Evolutionary conservation across 1,140 invertebrate species (phyloP).

Genomic region (Brachionus rotundiformis): DNA sequence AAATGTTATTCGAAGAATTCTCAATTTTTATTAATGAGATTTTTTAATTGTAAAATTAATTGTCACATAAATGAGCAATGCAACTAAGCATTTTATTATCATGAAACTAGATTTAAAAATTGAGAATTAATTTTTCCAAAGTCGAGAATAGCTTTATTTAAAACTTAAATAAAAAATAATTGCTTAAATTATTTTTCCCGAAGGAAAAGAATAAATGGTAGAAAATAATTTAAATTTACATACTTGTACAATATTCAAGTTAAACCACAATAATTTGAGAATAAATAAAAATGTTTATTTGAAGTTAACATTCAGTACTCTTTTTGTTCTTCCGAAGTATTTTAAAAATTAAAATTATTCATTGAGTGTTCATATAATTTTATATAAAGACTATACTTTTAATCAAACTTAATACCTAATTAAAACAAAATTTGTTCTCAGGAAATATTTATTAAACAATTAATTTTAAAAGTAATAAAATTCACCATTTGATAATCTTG

Average conservation of each 20-base stretch:
- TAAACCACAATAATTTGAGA: background rate
- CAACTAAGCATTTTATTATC: background rate
- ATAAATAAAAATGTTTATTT: too few species aligned
- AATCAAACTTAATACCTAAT: background rate
- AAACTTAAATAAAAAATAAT: background rate
- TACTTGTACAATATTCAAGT: background rate
- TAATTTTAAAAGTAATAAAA: too few species aligned
- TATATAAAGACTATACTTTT: background rate
- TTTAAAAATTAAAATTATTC: background rate
- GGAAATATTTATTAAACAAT: background rate
- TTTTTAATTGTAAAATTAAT: too few species aligned
- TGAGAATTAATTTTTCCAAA: background rate
- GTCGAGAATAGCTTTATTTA: background rate
- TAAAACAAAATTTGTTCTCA: background rate
- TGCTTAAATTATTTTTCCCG: background rate
- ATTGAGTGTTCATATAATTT: background rate
- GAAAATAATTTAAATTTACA: background rate
- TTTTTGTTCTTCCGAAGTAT: background rate
- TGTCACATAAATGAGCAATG: background rate
- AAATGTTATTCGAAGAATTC: too few species aligned
- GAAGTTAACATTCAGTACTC: too few species aligned
- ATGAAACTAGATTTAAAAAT: background rate
- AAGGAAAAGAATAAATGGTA: background rate
- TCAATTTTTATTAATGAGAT: too few species aligned
- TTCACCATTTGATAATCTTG: too few species aligned